These are phyloP conservation scores for Homarus gammarus DNA, from an alignment of 2,888 invertebrate species.

Conservation along the genomic window DNA sequence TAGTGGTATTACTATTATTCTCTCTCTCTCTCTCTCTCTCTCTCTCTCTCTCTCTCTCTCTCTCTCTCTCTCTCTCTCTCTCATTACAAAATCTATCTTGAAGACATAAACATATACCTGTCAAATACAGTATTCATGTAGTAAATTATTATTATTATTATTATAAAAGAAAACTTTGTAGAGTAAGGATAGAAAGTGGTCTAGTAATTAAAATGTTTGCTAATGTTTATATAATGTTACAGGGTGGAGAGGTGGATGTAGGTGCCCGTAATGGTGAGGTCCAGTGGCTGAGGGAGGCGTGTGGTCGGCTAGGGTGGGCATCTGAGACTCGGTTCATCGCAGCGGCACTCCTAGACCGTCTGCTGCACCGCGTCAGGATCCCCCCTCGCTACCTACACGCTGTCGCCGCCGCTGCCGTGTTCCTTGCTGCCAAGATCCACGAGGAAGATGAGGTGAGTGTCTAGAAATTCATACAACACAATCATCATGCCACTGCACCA, in stretches of 20 bases:
- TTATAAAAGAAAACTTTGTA: too few species aligned
- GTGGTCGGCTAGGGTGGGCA: constrained; percentile 47
- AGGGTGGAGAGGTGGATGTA: constrained; percentile 38
- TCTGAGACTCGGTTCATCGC: constrained; percentile 52
- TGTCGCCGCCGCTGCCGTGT: constrained; percentile 77
- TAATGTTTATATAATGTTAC: too few species aligned
- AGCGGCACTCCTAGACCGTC: constrained; percentile 43
- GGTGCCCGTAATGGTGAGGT: constrained; percentile 36
- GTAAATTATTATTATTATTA: too few species aligned
- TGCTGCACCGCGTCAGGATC: constrained; percentile 43
- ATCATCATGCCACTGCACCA: background rate
- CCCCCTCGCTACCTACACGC: constrained; percentile 57
- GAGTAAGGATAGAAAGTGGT: too few species aligned
- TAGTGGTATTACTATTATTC: too few species aligned
- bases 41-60: too few species aligned
- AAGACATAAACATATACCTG: too few species aligned
- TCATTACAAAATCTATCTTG: too few species aligned
- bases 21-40: too few species aligned
- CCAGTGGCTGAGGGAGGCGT: constrained; percentile 50
- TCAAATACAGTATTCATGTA: too few species aligned
- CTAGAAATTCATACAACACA: background rate
- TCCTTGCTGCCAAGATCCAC: constrained; percentile 80
- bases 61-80: too few species aligned
- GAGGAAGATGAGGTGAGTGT: constrained; percentile 80
- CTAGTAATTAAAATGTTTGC: too few species aligned